Evolutionary conservation across 2,113 vertebrate species (phyloP), one percentile per base, ranked within the genome.

Genomic region (Notiomystis cincta): DNA sequence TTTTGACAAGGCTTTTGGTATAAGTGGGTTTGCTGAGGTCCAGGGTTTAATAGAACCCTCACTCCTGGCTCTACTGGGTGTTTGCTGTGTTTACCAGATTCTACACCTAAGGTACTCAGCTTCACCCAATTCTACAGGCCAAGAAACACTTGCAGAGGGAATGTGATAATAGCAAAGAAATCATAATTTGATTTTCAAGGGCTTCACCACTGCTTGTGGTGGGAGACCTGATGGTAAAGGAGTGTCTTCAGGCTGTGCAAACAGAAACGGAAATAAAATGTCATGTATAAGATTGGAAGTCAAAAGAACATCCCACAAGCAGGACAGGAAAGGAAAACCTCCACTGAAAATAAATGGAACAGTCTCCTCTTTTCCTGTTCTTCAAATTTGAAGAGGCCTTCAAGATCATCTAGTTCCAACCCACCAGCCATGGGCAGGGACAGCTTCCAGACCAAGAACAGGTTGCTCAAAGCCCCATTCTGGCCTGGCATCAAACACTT

Each of bases 351-450:
- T 2, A 69, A 87, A 69, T 21, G 3, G 21, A 54, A 42, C 1
- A 14, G 22, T 33, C 3, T 66, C 1, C 9, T 53, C 6, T 57
- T 80, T 37, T 30, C 27, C 8, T 25, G 0, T 18, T 54, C 10
- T 35, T 71, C 37, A 47, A 42, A 44, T 35, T 51, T 51, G 53
- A 58, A 67, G 42, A 4, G 25, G 51, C 9, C 3, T 67, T 51
- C 14, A 37, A 58, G 21, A 37, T 51, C 14, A 27, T 27, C 27
- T 12, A 51, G 9, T 15, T 67, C 37, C 44, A 37, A 15, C 33
- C 13, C 0, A 0, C 25, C 13, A 31, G 31, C 22, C 31, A 31
- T 2, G 9, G 61, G 7, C 11, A 31, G 37, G 13, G 61, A 58
- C 21, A 51, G 23, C 44, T 67, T 58, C 25, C 21, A 58, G 15